These are phyloP conservation scores for Sebastes aleutianus DNA, from an alignment of 2,797 vertebrate genomes.

Conservation along the genomic window DNA sequence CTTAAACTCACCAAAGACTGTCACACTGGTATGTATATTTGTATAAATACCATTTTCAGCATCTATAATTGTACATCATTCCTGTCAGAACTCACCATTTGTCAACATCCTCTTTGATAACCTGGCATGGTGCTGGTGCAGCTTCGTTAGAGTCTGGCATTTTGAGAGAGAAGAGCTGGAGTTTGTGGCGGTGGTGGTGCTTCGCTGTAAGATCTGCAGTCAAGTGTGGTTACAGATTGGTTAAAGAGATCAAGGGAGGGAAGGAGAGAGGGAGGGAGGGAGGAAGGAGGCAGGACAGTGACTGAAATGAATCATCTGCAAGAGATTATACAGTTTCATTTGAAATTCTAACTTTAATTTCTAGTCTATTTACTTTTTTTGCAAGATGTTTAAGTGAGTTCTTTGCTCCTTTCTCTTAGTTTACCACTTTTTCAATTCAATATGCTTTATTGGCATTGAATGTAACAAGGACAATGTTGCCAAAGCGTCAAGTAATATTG, in stretches of 20 bases:
- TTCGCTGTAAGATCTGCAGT: slow-evolving; percentile 70
- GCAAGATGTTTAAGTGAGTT: not conserved
- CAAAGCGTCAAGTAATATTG: no score
- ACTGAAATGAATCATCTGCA: not conserved
- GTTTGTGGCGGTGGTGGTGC: slow-evolving; percentile 75
- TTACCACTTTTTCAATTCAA: no score
- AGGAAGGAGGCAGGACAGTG: slow-evolving; percentile 23
- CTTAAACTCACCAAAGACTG: not conserved
- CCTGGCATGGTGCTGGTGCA: slow-evolving; percentile 70
- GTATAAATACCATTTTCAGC: not conserved
- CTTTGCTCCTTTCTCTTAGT: not conserved
- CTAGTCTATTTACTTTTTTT: not conserved
- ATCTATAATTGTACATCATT: not conserved
- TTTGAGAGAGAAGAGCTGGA: slow-evolving; percentile 82
- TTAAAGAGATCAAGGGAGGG: slow-evolving; percentile 32
- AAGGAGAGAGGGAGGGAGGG: not conserved
- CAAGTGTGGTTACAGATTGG: slow-evolving; percentile 40
- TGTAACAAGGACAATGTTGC: no score
- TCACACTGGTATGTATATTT: not conserved
- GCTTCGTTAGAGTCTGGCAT: slow-evolving; percentile 83
- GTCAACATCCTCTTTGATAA: slow-evolving; percentile 69
- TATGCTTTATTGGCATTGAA: no score
- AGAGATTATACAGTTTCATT: not conserved
- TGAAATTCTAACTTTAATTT: not conserved
- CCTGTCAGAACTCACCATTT: slow-evolving; percentile 73